phyloP scores from a whole-genome alignment of 2,888 invertebrate species.

The Campoletis raptor region DNA sequence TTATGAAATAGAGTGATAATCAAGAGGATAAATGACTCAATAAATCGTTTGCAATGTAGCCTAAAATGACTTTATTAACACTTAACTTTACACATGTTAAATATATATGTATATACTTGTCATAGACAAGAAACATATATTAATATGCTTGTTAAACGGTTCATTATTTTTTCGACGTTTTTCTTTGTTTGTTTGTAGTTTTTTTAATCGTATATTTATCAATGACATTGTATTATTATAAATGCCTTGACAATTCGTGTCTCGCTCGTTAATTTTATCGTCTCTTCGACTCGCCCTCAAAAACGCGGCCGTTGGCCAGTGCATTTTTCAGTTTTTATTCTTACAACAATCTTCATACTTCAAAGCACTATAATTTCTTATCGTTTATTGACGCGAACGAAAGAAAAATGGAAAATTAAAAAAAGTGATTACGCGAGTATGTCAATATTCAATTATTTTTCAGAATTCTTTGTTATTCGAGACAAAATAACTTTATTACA shows the following conservation, averaged over 20 bases:
- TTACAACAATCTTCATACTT: slow-evolving; percentile 50
- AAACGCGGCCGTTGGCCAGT: slow-evolving; percentile 12
- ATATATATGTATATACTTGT: slow-evolving; percentile 76
- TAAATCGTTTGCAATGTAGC: slow-evolving; percentile 70
- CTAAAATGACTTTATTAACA: slow-evolving; percentile 84
- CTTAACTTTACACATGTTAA: slow-evolving; percentile 83
- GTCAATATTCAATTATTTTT: slow-evolving; percentile 34
- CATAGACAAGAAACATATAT: slow-evolving; percentile 77
- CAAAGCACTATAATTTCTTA: slow-evolving; percentile 58
- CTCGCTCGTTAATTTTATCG: slow-evolving; percentile 18
- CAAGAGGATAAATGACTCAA: slow-evolving; percentile 5
- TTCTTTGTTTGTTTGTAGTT: slow-evolving; percentile 52
- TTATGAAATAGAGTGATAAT: not conserved
- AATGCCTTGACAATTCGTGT: slow-evolving; percentile 37
- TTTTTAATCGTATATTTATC: slow-evolving; percentile 35
- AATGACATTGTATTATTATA: slow-evolving; percentile 50
- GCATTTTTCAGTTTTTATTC: slow-evolving; percentile 6
- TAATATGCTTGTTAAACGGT: slow-evolving; percentile 70
- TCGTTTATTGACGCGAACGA: slow-evolving; percentile 42
- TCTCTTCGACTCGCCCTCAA: slow-evolving; percentile 12
- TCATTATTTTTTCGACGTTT: slow-evolving; percentile 67
- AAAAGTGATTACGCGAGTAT: slow-evolving; percentile 19
- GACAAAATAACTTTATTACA: slow-evolving; percentile 48
- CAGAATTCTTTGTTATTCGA: slow-evolving; percentile 62
- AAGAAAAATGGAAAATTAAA: slow-evolving; percentile 7